Percentiles rank a stretch among this genome's conserved stretches.
Evolutionary conservation across 2,113 vertebrate genomes (phyloP).

Genomic region (Poicephalus gulielmi): DNA sequence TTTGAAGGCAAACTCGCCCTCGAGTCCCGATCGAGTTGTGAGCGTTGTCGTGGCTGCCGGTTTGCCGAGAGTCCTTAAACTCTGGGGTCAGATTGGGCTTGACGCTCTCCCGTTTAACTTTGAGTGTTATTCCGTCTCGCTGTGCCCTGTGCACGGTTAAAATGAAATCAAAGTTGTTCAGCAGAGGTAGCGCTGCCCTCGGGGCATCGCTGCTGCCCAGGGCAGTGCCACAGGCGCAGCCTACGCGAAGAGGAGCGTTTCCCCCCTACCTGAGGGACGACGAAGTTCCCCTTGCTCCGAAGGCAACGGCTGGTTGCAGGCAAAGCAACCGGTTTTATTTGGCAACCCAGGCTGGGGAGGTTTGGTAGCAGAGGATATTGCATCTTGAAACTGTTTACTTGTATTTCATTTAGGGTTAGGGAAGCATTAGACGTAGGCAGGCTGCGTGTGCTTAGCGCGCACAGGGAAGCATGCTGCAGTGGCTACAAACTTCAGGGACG

Average conservation of each 20-base stretch:
- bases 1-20: neutral
- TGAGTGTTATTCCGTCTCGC: neutral
- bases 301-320: neutral
- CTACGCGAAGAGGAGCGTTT: accelerated
- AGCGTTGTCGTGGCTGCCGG: neutral
- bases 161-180: accelerated
- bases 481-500: neutral
- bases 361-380: neutral
- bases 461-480: neutral
- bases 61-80: neutral
- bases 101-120: neutral
- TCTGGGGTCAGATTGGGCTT: neutral
- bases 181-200: neutral
- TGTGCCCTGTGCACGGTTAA: accelerated
- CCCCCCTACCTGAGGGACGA: accelerated
- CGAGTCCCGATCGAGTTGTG: neutral
- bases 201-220: accelerated
- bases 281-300: neutral
- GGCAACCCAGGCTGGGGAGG: neutral
- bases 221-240: neutral
- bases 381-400: neutral
- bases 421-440: neutral
- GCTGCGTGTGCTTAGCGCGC: neutral
- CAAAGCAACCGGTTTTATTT: neutral
- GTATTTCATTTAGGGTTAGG: neutral